Conservation (phyloP, 2,797 vertebrate genomes). For the Phaenicophaeus curvirostris region DNA sequence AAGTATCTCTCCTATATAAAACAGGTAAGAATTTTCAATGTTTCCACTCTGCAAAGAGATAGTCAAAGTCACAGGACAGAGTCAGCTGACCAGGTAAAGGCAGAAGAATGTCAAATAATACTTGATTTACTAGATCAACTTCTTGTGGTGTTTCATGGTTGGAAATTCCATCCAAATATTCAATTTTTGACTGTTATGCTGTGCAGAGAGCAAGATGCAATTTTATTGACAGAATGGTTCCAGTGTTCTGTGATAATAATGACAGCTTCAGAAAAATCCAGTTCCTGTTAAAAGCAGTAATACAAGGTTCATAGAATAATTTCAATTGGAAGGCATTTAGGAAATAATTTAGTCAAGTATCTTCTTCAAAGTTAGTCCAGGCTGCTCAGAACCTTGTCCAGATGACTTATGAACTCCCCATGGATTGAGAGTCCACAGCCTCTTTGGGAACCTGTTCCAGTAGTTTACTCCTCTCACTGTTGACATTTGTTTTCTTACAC, state of each 20-base stretch:
- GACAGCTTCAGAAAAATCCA: not conserved
- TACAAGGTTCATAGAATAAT: not conserved
- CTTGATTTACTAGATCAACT: not conserved
- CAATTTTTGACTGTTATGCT: fast-evolving
- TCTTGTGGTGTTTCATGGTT: not conserved
- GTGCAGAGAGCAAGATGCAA: not conserved
- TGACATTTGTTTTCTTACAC: not conserved
- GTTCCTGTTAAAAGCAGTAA: not conserved
- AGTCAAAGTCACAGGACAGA: not conserved
- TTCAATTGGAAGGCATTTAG: not conserved
- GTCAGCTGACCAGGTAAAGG: not conserved
- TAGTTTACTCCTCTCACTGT: not conserved
- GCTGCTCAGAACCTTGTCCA: not conserved
- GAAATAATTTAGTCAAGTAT: not conserved
- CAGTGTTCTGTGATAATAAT: not conserved
- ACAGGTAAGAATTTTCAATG: not conserved
- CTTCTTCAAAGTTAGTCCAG: not conserved
- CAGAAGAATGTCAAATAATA: not conserved
- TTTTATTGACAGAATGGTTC: not conserved
- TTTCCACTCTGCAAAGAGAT: not conserved
- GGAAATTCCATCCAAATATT: not conserved
- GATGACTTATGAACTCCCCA: not conserved
- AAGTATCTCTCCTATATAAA: not conserved
- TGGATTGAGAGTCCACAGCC: not conserved
- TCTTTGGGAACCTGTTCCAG: not conserved